Base-by-base conservation (phyloP, 2,797 vertebrate genomes). In the Cephalopachus bancanus region DNA sequence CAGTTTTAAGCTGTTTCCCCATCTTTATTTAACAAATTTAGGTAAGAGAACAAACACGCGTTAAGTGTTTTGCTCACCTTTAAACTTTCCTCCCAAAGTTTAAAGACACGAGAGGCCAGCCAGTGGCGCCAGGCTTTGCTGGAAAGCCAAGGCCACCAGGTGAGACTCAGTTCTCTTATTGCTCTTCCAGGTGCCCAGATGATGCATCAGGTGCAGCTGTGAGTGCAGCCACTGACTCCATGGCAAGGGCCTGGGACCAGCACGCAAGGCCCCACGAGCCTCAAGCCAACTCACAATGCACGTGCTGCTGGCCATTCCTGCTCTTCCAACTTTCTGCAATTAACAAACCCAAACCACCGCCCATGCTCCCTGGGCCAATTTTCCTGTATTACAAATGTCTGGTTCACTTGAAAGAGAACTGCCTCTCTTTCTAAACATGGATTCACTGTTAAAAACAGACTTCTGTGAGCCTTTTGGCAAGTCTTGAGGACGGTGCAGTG, bases 181-280 rank as follows among this genome's bases (percentile, higher is more conserved):
- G 57, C 91, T 97, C 97, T 95, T 98, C 80, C 97, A 98, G 98
- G 97, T 98, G 89, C 84, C 78, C 96, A 91, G 96, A 97, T 78
- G 44, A 44, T 7, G 44, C 44, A 7, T 44, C 44, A 44, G 44
- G 3, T 44, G 44, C 44, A 44, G 44, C 44, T 44, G 44, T 44
- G 44, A 44, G 44, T 44, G 44, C 44, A 44, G 44, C 44, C 44
- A 44, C 44, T 44, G 44, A 7, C 44, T 44, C 44, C 44, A 44
- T 44, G 44, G 44, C 3, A 44, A 7, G 44, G 44, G 44, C 44
- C 44, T 44, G 44, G 44, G 44, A 44, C 44, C 44, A 44, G 44
- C 44, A 44, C 44, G 6, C 6, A 7, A 44, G 44, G 44, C 44
- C 44, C 44, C 44, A 7, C 44, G 4, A 44, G 44, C 44, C 44